Evolutionary conservation across 2,797 vertebrate genomes (phyloP).

Genomic region (Dendrocincla tyrannina): DNA sequence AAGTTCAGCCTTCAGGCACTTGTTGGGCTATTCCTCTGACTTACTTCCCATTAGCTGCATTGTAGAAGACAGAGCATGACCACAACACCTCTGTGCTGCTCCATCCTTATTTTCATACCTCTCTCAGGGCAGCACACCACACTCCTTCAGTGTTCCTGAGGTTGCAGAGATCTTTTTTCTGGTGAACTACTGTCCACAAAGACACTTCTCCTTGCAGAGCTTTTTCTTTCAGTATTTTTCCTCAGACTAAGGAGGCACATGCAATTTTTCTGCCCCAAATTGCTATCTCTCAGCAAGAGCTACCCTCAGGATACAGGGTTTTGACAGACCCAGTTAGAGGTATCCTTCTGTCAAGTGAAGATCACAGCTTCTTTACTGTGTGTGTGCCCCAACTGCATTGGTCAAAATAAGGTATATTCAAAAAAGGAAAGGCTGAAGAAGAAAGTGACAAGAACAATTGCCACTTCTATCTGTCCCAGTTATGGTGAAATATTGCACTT

Average conservation of each 20-base stretch:
- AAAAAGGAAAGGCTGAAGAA: not conserved
- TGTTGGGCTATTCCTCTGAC: not conserved
- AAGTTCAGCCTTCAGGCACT: not conserved
- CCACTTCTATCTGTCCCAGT: not conserved
- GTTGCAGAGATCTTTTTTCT: not conserved
- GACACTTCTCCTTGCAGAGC: not conserved
- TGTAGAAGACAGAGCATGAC: not conserved
- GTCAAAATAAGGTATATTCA: not conserved
- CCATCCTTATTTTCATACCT: not conserved
- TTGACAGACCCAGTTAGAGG: not conserved
- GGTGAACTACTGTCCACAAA: not conserved
- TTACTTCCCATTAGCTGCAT: not conserved
- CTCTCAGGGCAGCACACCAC: not conserved
- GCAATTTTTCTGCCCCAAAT: not conserved
- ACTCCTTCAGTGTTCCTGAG: not conserved
- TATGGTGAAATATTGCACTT: not conserved
- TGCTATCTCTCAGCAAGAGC: not conserved
- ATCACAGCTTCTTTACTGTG: not conserved
- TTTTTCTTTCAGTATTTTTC: not conserved
- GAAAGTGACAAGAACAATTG: not conserved
- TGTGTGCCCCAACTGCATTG: not conserved
- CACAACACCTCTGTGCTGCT: not conserved
- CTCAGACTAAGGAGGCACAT: not conserved
- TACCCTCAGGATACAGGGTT: not conserved
- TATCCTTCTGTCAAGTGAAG: not conserved